Conservation (phyloP, 2,797 vertebrate genomes). For the Gorsachius magnificus region DNA sequence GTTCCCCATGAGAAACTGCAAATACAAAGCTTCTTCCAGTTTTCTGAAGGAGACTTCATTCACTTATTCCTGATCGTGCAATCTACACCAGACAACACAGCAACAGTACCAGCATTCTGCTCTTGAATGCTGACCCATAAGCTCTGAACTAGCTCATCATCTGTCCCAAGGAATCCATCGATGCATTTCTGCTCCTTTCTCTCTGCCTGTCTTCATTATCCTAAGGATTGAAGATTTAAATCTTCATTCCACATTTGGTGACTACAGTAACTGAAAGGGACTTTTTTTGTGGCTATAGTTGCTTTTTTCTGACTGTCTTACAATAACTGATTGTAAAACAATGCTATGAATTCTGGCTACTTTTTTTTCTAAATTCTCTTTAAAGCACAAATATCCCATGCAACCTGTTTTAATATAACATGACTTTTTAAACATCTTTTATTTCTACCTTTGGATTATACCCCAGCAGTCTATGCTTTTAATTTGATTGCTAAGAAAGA, state of each 20-base stretch:
- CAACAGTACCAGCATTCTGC: not conserved
- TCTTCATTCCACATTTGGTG: not conserved
- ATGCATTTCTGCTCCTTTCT: not conserved
- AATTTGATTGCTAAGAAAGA: no score
- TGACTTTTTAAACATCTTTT: no score
- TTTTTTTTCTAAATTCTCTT: not conserved
- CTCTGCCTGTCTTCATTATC: not conserved
- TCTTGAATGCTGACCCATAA: not conserved
- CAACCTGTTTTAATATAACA: no score
- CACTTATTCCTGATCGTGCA: not conserved
- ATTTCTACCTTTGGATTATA: no score
- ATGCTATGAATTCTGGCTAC: not conserved
- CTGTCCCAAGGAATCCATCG: fast-evolving
- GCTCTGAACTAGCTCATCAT: not conserved
- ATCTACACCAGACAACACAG: not conserved
- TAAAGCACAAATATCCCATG: not conserved
- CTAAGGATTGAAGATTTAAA: not conserved
- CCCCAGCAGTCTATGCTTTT: no score
- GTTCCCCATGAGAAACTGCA: not conserved
- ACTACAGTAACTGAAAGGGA: not conserved
- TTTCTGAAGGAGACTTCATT: not conserved
- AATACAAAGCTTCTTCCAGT: not conserved
- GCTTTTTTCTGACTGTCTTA: not conserved
- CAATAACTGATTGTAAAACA: not conserved
- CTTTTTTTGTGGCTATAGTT: not conserved